Conservation (phyloP, 2,888 invertebrate genomes). For the Callyntrura sp. region DNA sequence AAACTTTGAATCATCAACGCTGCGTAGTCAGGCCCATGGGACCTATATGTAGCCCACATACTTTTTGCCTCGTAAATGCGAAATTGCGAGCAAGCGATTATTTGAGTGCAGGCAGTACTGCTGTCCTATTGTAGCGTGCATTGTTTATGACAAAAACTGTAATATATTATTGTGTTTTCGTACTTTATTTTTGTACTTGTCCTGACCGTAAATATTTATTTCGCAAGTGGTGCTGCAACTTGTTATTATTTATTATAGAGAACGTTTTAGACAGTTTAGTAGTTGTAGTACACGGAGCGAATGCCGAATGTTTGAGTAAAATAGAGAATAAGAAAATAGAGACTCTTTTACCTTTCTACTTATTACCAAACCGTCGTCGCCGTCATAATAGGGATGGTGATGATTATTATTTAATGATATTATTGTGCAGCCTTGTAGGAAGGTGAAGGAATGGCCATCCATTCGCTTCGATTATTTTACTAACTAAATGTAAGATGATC, state of each 20-base stretch:
- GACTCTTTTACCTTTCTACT: conserved; percentile 56
- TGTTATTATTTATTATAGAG: not conserved
- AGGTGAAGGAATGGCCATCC: conserved; percentile 75
- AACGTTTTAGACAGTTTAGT: conserved; percentile 26
- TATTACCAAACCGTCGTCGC: conserved; percentile 31
- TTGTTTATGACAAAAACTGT: conserved; percentile 25
- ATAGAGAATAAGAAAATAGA: conserved; percentile 1
- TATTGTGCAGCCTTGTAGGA: conserved; percentile 66
- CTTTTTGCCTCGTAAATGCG: not conserved
- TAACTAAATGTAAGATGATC: conserved; percentile 43
- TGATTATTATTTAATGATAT: conserved; percentile 63
- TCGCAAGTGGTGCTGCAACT: conserved; percentile 25
- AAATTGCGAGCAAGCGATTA: not conserved
- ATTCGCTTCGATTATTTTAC: conserved; percentile 57
- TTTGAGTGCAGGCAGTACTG: conserved; percentile 18
- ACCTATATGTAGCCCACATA: conserved; percentile 2
- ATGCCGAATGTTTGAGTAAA: not conserved
- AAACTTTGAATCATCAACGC: conserved; percentile 19
- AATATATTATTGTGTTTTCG: conserved; percentile 18
- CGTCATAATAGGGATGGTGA: conserved; percentile 37
- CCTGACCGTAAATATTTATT: conserved; percentile 56
- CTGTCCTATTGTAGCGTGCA: conserved; percentile 21
- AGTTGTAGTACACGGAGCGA: not conserved
- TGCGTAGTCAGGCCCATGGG: conserved; percentile 19
- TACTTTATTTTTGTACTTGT: not conserved